These are phyloP conservation scores for Lithophane semibrunnea DNA, from an alignment of 2,888 invertebrate species.

Conservation along the genomic window DNA sequence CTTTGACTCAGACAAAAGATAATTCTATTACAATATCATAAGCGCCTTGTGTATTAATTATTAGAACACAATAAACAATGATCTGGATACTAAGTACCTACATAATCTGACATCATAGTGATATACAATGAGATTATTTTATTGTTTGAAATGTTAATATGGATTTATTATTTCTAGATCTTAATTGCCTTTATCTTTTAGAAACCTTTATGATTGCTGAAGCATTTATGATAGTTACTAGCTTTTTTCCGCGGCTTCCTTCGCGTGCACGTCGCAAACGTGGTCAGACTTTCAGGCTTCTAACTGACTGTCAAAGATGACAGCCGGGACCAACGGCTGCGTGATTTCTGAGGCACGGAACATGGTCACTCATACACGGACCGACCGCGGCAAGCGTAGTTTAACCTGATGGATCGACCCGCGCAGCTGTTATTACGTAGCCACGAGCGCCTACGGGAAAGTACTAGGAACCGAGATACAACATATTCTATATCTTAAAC, in stretches of 20 bases:
- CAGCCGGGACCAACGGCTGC: too few relatives aligned
- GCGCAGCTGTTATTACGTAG: too few relatives aligned
- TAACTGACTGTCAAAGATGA: too few relatives aligned
- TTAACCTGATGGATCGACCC: too few relatives aligned
- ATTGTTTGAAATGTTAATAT: not conserved
- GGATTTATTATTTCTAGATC: not conserved
- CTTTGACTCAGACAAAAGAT: constrained; percentile 9
- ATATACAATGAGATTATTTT: not conserved
- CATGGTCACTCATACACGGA: too few relatives aligned
- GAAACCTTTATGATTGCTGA: not conserved
- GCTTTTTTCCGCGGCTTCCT: too few relatives aligned
- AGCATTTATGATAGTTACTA: not conserved
- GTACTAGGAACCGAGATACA: not conserved
- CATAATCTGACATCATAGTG: not conserved
- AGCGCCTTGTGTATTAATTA: not conserved
- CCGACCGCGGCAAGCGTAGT: too few relatives aligned
- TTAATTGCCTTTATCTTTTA: too few relatives aligned
- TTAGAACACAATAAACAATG: not conserved
- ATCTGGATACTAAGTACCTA: not conserved
- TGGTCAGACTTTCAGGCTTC: too few relatives aligned
- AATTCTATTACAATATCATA: constrained; percentile 2
- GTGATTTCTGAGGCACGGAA: too few relatives aligned
- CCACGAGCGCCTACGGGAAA: not conserved
- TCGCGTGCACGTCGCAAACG: too few relatives aligned
- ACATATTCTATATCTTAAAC: not conserved